Percentiles rank a stretch among this genome's conserved stretches.
phyloP scores from a whole-genome alignment of 2,888 invertebrate species.

The Drosophila limbata region DNA sequence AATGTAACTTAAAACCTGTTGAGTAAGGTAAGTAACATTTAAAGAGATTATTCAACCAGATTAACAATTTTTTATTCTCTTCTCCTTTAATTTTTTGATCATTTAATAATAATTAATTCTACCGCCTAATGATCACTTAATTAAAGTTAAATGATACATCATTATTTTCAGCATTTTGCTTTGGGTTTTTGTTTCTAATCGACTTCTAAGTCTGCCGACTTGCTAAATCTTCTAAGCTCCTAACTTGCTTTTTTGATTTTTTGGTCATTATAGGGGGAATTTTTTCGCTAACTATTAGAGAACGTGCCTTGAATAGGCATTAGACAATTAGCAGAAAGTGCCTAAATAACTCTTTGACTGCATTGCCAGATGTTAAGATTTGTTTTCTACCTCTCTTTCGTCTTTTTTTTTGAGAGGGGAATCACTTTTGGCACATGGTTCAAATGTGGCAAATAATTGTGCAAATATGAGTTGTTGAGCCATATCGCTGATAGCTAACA shows the following conservation, averaged over 20 bases:
- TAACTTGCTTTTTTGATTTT: neutral
- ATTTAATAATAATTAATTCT: neutral
- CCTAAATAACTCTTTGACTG: constrained; percentile 12
- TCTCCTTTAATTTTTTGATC: neutral
- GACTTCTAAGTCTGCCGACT: neutral
- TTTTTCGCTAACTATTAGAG: constrained; percentile 22
- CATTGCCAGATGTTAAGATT: constrained; percentile 16
- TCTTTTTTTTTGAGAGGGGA: constrained; percentile 35
- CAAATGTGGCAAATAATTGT: constrained; percentile 39
- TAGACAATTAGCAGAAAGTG: constrained; percentile 21
- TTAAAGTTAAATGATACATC: constrained; percentile 23
- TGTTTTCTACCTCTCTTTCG: neutral
- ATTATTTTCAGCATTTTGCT: constrained; percentile 24
- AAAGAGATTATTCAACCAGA: neutral
- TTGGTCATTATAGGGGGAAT: constrained; percentile 26
- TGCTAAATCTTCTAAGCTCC: neutral
- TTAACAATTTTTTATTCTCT: neutral
- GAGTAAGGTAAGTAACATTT: constrained; percentile 17
- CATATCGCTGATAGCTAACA: constrained; percentile 28
- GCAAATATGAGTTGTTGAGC: constrained; percentile 33
- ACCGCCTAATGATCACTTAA: constrained; percentile 24
- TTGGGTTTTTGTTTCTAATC: constrained; percentile 29
- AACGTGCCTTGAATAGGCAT: constrained; percentile 18
- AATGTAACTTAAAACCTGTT: neutral
- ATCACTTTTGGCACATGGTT: constrained; percentile 33